Evolutionary conservation across 2,797 vertebrate genomes (phyloP).

Genomic region (Gallinago solitaria): DNA sequence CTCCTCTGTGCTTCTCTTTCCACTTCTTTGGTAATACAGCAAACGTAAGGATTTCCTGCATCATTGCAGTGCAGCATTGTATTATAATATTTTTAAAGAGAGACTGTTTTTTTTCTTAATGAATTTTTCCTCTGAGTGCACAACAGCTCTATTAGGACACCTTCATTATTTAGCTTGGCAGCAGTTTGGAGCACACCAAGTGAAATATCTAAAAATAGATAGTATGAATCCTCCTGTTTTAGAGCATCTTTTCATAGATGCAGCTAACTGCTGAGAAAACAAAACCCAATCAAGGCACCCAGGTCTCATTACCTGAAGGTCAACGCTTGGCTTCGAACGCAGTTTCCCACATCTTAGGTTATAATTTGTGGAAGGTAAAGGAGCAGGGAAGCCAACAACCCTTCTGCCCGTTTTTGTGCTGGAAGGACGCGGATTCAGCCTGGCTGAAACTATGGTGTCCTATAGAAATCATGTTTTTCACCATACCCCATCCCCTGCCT

Average conservation of each 20-base stretch:
- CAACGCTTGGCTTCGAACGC: not conserved
- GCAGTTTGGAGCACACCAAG: accelerated
- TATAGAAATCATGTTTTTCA: not conserved
- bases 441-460: not conserved
- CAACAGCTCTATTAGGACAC: not conserved
- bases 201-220: not conserved
- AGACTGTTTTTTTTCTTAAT: not conserved
- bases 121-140: not conserved
- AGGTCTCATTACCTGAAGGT: not conserved
- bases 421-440: not conserved
- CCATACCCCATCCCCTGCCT: not conserved
- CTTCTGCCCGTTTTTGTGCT: not conserved
- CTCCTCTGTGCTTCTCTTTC: not conserved
- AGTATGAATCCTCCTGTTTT: not conserved
- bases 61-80: not conserved
- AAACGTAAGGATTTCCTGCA: not conserved
- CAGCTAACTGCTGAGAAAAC: not conserved
- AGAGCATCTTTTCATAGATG: not conserved
- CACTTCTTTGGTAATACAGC: not conserved
- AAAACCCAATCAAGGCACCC: not conserved
- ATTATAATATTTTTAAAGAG: not conserved
- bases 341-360: not conserved
- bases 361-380: not conserved
- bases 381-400: not conserved
- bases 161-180: not conserved